Evolutionary conservation across 2,113 vertebrate species (phyloP), one percentile per base, ranked within the genome.

Genomic region (Lasiurus borealis): DNA sequence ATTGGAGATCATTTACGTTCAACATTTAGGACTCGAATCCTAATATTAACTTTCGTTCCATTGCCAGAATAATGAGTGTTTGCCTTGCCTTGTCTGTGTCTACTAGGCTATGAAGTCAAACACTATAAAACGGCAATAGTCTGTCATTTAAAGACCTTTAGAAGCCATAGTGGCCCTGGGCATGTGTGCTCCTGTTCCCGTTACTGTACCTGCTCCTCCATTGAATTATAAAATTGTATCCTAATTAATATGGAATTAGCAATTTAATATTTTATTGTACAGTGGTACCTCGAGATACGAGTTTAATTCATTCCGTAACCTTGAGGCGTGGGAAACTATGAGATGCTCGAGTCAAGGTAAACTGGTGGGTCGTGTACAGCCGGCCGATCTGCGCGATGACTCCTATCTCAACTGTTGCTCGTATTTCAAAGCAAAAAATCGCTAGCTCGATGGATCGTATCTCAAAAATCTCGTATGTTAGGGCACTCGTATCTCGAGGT

Each of bases 21-120:
- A 90, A 57, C 31, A 88, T 48, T 88, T 93, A 90, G 77, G 29
- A 48, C 12, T 36, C 21, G 76, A 34, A 69, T 85, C 34, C 64
- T 81, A 72, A 73, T 85, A 36, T 81, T 93, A 82, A 90, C 36
- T 91, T 95, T 90, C 50, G 27, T 72, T 90, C 71, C 62, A 6
- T 81, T 92, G 29, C 29, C 44, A 72, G 73, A 91, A 89, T 77
- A 76, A 90, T 75, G 66, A 86, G 85, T 82, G 11, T 34, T n/a
- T 95, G 23, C 36, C 29, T 72, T 52, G 46, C 85, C 40, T 64
- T 84, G 21, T 64, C 23, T 91, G n/a, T 66, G 23, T 75, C 82
- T 83, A 66, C 77, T 91, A 0, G 82, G 75, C 75, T 84, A 59
- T 83, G 64, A 83, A 95, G 69, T 84, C 46, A 88, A 94, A 88